Base-by-base conservation (phyloP, 1,140 invertebrate species). In the Philaenus spumarius region DNA sequence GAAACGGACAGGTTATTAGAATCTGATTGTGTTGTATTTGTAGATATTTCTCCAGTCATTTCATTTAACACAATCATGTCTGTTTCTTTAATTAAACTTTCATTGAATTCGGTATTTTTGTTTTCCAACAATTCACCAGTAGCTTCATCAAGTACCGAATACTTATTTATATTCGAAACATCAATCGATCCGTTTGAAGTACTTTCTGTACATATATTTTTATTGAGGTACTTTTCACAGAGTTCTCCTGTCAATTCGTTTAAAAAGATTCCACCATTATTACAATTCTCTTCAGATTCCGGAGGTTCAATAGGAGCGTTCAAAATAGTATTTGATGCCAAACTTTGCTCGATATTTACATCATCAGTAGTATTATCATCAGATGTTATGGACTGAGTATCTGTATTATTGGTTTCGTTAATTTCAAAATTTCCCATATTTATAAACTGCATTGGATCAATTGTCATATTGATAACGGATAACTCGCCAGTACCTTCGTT, bases 401-500 rank as follows among this genome's bases (percentile, higher is more conserved):
- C 50, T 22, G 20, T 3, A 39, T 37, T 39, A 14, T 53, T 53
- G 15, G 14, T 7, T 2, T 53, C 14, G 15, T 53, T 35, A 37
- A 2, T 26, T 11, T 14, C n/a, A 9, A 11, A 2, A 19, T 15
- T 22, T 15, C 5, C n/a, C n/a, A 35, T 15, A 37, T 22, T 26
- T 19, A n/a, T 17, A 51, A n/a, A 15, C 15, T 34, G 23, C 24
- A n/a, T n/a, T 22, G 17, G n/a, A 39, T 39, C 22, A 2, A 35
- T 30, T 19, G 35, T 53, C n/a, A 53, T 37, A 35, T 53, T 37
- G 15, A 53, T 53, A 39, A 39, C 34, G 2, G 50, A 53, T 12
- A 53, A 39, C 15, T 53, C 50, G 2, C 50, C 50, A n/a, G 50
- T 53, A 19, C 50, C 50, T 53, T 53, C 50, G 22, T 53, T 53